A percentile compares a stretch with the other conserved stretches of the same genome.
These are phyloP conservation scores for Amphiprion clarkii DNA, from an alignment of 2,797 vertebrate species.

Conservation along the genomic window DNA sequence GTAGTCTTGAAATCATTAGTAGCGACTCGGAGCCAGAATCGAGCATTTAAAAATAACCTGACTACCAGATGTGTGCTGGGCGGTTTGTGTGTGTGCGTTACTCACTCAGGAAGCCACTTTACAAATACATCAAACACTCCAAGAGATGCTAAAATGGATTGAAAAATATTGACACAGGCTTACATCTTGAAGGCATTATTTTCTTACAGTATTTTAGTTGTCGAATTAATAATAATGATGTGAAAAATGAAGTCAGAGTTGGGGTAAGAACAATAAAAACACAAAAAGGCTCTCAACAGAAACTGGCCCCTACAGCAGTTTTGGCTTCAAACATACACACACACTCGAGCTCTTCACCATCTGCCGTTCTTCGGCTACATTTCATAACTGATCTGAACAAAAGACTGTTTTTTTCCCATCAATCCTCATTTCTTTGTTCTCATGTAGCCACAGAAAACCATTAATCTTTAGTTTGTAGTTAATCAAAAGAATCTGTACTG, in stretches of 20 bases:
- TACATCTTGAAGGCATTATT: constrained; percentile 3
- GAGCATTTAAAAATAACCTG: constrained; percentile 73
- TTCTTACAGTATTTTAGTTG: background rate
- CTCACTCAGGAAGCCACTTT: constrained; percentile 34
- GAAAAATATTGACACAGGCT: background rate
- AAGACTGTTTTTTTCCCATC: background rate
- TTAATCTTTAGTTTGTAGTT: constrained; percentile 31
- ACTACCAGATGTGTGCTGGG: constrained; percentile 69
- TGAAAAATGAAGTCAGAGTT: background rate
- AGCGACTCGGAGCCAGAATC: constrained; percentile 57
- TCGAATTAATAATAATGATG: background rate
- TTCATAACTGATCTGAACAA: constrained; percentile 46
- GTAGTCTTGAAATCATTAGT: constrained; percentile 79
- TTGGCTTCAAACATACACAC: constrained; percentile 31
- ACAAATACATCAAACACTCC: constrained; percentile 38
- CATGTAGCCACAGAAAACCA: constrained; percentile 7
- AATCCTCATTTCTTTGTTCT: constrained; percentile 20
- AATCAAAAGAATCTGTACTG: constrained; percentile 21
- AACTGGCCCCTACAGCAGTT: constrained; percentile 22
- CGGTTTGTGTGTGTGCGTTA: constrained; percentile 25
- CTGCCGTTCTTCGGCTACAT: constrained; percentile 36
- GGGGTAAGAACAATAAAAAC: constrained; percentile 6
- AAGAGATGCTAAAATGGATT: constrained; percentile 3
- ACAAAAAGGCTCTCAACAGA: constrained; percentile 15
- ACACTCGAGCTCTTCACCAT: constrained; percentile 33